Evolutionary conservation across 2,113 vertebrate genomes (phyloP).

Genomic region (Herpetotheres cachinnans): DNA sequence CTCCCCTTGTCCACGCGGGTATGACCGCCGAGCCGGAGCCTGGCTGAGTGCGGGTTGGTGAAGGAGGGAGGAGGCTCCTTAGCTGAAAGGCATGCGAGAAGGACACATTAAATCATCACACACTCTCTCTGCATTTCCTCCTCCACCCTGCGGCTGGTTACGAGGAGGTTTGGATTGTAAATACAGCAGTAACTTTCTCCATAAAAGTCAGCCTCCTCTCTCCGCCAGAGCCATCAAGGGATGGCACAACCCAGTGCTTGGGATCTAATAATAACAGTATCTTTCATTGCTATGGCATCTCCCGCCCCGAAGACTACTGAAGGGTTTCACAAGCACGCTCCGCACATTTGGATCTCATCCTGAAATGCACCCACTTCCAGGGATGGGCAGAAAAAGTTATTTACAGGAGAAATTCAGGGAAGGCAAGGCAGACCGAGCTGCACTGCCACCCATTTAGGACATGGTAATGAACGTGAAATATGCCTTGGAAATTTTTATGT

Average conservation of each 20-base stretch:
- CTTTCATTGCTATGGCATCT: neutral
- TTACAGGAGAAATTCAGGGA: neutral
- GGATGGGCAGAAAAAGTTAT: neutral
- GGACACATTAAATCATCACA: constrained; percentile 55
- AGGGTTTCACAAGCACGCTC: neutral
- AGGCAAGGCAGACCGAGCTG: neutral
- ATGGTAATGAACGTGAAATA: rapidly evolving
- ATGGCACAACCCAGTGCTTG: constrained; percentile 35
- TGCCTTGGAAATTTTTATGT: neutral
- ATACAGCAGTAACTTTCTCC: constrained; percentile 65
- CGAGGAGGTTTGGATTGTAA: constrained; percentile 59
- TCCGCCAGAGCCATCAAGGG: neutral
- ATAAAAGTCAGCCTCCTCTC: constrained; percentile 59
- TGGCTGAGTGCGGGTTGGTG: neutral
- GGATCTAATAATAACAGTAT: constrained; percentile 31
- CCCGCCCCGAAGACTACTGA: neutral
- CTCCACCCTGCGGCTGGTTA: constrained; percentile 47
- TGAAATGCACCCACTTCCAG: neutral
- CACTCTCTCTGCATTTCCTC: neutral
- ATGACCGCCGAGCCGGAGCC: neutral
- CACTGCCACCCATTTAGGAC: neutral
- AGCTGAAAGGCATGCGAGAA: neutral
- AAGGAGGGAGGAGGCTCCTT: neutral
- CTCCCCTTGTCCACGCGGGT: neutral
- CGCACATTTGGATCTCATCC: neutral